Evolutionary conservation across 2,797 vertebrate genomes (phyloP), one percentile per base, ranked within the genome.

Genomic region (Schizothorax lantsangensis): DNA sequence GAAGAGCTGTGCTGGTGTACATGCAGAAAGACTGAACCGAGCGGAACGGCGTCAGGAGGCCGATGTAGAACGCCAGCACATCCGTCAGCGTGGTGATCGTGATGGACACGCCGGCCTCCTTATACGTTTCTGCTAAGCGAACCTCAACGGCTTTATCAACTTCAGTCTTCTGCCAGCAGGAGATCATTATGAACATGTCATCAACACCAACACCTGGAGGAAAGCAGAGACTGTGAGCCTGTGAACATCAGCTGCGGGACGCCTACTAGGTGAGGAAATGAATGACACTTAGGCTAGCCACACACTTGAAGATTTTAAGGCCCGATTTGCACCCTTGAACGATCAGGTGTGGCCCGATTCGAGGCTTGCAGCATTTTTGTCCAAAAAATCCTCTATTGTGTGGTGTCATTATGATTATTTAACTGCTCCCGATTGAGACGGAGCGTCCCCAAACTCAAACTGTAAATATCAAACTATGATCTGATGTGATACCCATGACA

Each of bases 141-240:
- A 93, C 8, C 11, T 4, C 88, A 71, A 92, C 66, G 10, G 0
- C 83, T 26, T 83, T 84, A 30, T n/a, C 5, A 66, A 92, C 85
- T 64, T 7, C 90, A 21, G 93, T 95, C 88, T 92, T 92, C 54
- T 95, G 94, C 95, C 95, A 96, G 85, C 91, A 91, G 83, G 95
- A 92, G 2, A 96, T 92, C 91, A 96, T 91, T 85, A 96, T 94
- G 89, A 96, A 95, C 94, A 96, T 95, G 86, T 96, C 94, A 91
- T 95, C 93, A 26, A 96, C 91, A 0, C 94, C 95, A 88, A 95
- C 91, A 77, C 95, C 95, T 96, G 89, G 30, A 82, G 21, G n/a
- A 59, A 33, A 73, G 43, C 36, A 73, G 21, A 83, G 2, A 11
- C 1, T 11, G 23, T 66, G 47, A 49, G 2, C 6, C 0, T 17